Evolutionary conservation across 2,113 vertebrate species (phyloP).

Genomic region (Semnornis frantzii): DNA sequence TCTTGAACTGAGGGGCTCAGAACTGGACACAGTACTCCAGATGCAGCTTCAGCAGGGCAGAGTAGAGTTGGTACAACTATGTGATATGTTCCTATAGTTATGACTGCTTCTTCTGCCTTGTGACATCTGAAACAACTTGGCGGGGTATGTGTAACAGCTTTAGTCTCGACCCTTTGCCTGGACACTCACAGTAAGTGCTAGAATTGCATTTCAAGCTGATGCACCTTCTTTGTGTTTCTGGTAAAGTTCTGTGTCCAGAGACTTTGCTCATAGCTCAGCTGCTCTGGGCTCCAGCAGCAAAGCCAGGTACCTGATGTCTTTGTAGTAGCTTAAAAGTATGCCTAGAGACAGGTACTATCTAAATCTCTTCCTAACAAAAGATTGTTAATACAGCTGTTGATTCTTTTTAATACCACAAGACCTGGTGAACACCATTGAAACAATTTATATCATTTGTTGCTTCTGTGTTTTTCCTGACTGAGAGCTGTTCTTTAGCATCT

Average conservation of each 20-base stretch:
- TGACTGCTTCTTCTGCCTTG: neutral
- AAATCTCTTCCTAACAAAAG: neutral
- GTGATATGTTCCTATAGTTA: neutral
- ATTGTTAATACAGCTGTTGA: neutral
- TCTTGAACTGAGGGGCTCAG: too few species aligned
- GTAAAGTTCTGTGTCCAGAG: rapidly evolving
- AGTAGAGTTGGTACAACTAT: neutral
- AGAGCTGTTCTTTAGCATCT: neutral
- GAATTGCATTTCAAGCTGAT: neutral
- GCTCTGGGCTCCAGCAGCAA: neutral
- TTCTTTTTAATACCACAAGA: neutral
- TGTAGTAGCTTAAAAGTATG: neutral
- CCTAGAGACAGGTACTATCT: neutral
- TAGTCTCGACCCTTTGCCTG: neutral
- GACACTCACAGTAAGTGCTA: neutral
- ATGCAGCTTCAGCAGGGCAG: too few species aligned
- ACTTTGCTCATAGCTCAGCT: neutral
- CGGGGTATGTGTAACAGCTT: neutral
- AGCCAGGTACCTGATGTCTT: neutral
- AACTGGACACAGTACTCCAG: too few species aligned
- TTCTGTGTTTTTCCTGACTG: neutral
- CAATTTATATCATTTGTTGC: neutral
- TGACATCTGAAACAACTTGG: neutral
- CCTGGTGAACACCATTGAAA: neutral
- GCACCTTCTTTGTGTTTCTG: neutral